A percentile compares a stretch with the other conserved stretches of the same genome.
phyloP scores from a whole-genome alignment of 2,888 invertebrate species.

The Volucella bombylans region DNA sequence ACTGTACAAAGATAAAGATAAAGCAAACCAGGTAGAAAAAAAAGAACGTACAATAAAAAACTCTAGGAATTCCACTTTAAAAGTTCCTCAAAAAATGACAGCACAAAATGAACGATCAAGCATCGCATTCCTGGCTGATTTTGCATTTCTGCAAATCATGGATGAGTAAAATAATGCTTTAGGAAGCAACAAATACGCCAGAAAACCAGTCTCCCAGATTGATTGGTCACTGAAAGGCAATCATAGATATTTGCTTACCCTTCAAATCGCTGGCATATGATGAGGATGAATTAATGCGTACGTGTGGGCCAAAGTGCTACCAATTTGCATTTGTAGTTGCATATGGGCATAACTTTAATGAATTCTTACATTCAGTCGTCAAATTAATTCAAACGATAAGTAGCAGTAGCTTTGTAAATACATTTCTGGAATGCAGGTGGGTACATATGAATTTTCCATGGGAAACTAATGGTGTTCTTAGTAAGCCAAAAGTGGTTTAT shows the following conservation, averaged over 20 bases:
- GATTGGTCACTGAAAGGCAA: constrained; percentile 56
- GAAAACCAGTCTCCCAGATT: constrained; percentile 3
- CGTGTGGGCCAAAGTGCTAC: constrained; percentile 20
- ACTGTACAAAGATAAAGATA: background rate
- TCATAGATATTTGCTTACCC: constrained; percentile 46
- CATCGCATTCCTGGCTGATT: constrained; percentile 1
- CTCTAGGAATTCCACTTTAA: constrained; percentile 1
- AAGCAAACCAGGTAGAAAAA: background rate
- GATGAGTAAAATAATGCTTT: constrained; percentile 36
- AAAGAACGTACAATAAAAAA: background rate
- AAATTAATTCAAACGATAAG: constrained; percentile 27
- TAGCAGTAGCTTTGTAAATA: constrained; percentile 21
- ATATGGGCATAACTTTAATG: background rate
- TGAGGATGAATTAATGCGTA: constrained; percentile 39
- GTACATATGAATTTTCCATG: too few relatives aligned
- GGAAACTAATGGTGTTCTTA: too few relatives aligned
- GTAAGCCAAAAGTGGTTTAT: too few relatives aligned
- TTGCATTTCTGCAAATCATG: constrained; percentile 1
- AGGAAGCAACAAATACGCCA: constrained; percentile 28
- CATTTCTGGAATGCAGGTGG: background rate
- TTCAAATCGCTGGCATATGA: constrained; percentile 35
- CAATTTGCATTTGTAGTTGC: constrained; percentile 24
- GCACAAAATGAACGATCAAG: constrained; percentile 19
- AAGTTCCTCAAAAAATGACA: constrained; percentile 24
- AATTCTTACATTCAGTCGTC: constrained; percentile 15